Percentiles rank a stretch among this genome's conserved stretches.
phyloP scores from a whole-genome alignment of 1,140 invertebrate genomes.

The Thalassaphorura encarpata region DNA sequence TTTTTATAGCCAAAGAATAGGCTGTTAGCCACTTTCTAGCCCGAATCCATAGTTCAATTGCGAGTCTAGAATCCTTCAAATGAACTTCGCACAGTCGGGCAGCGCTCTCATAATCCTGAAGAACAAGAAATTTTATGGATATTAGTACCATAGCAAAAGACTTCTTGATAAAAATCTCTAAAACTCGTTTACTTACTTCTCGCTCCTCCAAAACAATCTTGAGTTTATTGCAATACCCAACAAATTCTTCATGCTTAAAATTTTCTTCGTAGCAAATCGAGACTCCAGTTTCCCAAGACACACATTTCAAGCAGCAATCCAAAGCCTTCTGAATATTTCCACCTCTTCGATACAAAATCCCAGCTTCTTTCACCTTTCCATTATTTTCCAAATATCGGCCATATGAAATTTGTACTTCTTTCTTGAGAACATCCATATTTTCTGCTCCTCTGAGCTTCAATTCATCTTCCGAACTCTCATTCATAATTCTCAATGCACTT shows the following conservation, averaged over 20 bases:
- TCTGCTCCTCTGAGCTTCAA: not conserved
- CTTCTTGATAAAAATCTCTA: not conserved
- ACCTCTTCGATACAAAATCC: conserved; percentile 19
- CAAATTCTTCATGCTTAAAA: not conserved
- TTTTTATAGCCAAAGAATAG: not conserved
- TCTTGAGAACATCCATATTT: not conserved
- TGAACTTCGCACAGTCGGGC: conserved; percentile 19
- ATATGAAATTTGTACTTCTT: conserved; percentile 10
- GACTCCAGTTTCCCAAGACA: conserved; percentile 22
- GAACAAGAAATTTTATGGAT: not conserved
- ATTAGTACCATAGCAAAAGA: not conserved
- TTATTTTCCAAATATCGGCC: conserved; percentile 22
- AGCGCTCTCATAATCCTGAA: conserved; percentile 22
- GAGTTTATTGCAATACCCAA: not conserved
- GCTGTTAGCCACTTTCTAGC: conserved; percentile 23
- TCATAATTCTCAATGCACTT: conserved; percentile 8
- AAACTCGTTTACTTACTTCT: conserved; percentile 6
- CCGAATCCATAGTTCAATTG: conserved; percentile 14
- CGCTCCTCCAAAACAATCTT: not conserved
- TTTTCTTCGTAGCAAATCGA: conserved; percentile 1
- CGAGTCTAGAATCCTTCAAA: conserved; percentile 13
- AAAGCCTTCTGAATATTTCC: conserved; percentile 13
- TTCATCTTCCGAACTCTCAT: not conserved
- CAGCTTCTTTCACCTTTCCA: conserved; percentile 24
- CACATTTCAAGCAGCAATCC: conserved; percentile 15